These are phyloP conservation scores for Danio aesculapii DNA, from an alignment of 2,797 vertebrate genomes.

Conservation along the genomic window DNA sequence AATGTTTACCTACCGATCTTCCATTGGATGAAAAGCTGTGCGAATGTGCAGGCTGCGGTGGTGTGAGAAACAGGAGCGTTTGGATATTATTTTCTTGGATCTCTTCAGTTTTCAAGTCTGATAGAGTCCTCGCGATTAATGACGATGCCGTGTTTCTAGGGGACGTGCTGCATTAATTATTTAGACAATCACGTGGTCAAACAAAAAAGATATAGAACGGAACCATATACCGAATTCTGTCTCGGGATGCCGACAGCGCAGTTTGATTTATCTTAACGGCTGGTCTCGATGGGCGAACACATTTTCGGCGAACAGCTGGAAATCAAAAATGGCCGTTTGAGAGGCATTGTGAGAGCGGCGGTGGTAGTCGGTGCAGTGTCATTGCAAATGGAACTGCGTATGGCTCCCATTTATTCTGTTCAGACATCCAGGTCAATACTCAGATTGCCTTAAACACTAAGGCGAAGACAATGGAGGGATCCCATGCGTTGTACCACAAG, in stretches of 20 bases:
- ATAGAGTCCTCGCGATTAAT: slow-evolving; percentile 99
- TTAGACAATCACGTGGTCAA: slow-evolving; percentile 99
- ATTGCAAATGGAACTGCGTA: slow-evolving; percentile 83
- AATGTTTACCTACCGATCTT: slow-evolving; percentile 95
- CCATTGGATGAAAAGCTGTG: slow-evolving; percentile 87
- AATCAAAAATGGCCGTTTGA: slow-evolving; percentile 88
- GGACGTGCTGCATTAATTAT: slow-evolving; percentile 99
- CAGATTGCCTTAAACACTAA: slow-evolving; percentile 63
- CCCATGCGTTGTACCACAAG: background rate
- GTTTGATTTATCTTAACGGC: slow-evolving; percentile 83
- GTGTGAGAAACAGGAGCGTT: slow-evolving; percentile 87
- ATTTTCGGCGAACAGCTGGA: slow-evolving; percentile 82
- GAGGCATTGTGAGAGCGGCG: slow-evolving; percentile 68
- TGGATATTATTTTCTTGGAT: slow-evolving; percentile 99
- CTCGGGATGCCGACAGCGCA: slow-evolving; percentile 82
- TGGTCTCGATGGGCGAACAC: slow-evolving; percentile 77
- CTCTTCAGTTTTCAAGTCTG: slow-evolving; percentile 99
- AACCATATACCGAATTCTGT: slow-evolving; percentile 90
- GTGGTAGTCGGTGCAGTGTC: slow-evolving; percentile 80
- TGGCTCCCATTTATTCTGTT: slow-evolving; percentile 82
- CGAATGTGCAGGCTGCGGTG: slow-evolving; percentile 84
- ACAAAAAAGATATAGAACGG: slow-evolving; percentile 86
- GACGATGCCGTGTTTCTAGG: slow-evolving; percentile 99
- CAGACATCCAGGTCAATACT: slow-evolving; percentile 83
- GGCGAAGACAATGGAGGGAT: slow-evolving; percentile 36